Evolutionary conservation across 2,888 invertebrate species (phyloP).

Genomic region (Meganola albula): DNA sequence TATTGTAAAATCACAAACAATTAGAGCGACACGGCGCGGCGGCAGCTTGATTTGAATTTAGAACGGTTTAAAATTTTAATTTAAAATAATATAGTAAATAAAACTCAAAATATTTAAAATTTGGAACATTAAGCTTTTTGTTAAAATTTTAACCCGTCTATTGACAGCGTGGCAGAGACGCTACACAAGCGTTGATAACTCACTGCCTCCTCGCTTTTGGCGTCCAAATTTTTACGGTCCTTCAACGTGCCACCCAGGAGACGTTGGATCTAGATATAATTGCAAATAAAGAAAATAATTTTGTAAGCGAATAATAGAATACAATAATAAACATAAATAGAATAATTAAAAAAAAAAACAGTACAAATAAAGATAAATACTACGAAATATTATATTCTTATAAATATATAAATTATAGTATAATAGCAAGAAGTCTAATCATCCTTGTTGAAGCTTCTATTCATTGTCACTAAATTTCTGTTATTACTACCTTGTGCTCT

Average conservation of each 20-base stretch:
- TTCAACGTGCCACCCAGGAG: slow-evolving; percentile 84
- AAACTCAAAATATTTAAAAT: not conserved
- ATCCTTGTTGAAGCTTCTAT: too few relatives aligned
- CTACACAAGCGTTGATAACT: slow-evolving; percentile 62
- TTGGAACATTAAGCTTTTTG: slow-evolving; percentile 2
- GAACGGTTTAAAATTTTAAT: not conserved
- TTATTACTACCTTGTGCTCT: too few relatives aligned
- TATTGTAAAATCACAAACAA: too few relatives aligned
- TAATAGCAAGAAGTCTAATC: too few relatives aligned
- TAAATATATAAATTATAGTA: too few relatives aligned
- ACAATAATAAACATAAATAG: slow-evolving; percentile 42
- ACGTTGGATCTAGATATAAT: slow-evolving; percentile 80
- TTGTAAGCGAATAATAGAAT: slow-evolving; percentile 44
- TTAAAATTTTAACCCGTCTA: slow-evolving; percentile 20
- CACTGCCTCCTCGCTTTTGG: slow-evolving; percentile 82
- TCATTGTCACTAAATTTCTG: too few relatives aligned
- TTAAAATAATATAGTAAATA: not conserved
- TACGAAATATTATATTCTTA: too few relatives aligned
- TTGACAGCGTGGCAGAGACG: slow-evolving; percentile 18
- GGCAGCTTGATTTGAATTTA: too few relatives aligned
- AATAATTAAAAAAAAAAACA: slow-evolving; percentile 30
- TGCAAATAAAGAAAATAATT: slow-evolving; percentile 44
- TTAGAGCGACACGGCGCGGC: too few relatives aligned
- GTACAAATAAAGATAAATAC: slow-evolving; percentile 24
- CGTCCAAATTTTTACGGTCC: slow-evolving; percentile 82